Conservation (phyloP, 64 coral and sea anemone species). For the Montipora efflorescens region DNA sequence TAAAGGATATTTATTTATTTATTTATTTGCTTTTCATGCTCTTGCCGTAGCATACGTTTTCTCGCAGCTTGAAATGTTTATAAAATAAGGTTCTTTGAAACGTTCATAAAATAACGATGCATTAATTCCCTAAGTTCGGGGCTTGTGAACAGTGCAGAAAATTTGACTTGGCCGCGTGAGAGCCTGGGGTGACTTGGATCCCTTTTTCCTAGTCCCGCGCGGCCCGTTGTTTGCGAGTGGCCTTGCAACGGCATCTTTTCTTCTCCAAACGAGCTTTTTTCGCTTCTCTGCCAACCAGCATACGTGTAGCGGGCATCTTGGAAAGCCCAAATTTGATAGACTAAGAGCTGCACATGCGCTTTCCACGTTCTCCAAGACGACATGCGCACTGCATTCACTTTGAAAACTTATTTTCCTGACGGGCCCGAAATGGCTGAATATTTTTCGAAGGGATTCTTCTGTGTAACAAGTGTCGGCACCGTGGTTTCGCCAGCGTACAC, state of each 20-base stretch:
- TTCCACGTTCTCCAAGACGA: slow-evolving; percentile 37
- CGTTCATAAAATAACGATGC: too few species aligned
- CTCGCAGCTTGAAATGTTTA: too few species aligned
- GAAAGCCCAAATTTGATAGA: slow-evolving; percentile 47
- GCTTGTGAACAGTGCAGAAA: slow-evolving; percentile 7
- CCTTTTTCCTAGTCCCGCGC: neutral
- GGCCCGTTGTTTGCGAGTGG: neutral
- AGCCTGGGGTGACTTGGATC: slow-evolving; percentile 19
- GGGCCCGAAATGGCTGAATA: slow-evolving; percentile 38
- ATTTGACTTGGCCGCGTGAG: slow-evolving; percentile 44
- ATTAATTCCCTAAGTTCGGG: neutral
- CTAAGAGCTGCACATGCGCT: slow-evolving; percentile 28
- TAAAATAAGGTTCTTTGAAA: too few species aligned
- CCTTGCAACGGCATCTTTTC: slow-evolving; percentile 26
- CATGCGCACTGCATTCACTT: slow-evolving; percentile 43
- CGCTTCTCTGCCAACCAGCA: slow-evolving; percentile 15
- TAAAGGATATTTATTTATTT: too few species aligned
- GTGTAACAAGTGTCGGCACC: neutral
- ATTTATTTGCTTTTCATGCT: too few species aligned
- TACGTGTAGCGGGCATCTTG: slow-evolving; percentile 10
- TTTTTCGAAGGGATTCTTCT: slow-evolving; percentile 14
- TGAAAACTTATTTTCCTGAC: slow-evolving; percentile 47
- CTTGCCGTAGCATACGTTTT: too few species aligned
- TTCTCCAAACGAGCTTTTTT: slow-evolving; percentile 36
- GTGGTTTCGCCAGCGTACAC: slow-evolving; percentile 42